Base-by-base conservation (phyloP, 2,888 invertebrate species). In the Seira sanloemensis region DNA sequence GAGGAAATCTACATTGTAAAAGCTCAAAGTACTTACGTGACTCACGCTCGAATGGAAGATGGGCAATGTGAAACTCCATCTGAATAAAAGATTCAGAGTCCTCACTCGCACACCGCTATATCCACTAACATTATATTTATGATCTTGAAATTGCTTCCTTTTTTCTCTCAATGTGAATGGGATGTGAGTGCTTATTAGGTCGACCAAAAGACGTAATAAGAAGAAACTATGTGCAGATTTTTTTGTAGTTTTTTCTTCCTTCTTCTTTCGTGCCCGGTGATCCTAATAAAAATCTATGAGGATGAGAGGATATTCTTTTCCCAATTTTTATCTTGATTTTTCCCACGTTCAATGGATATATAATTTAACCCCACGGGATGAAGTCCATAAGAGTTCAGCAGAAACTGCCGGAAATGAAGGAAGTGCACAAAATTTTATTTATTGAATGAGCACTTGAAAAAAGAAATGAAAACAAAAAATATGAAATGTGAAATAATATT, bases 291-390 rank as follows among this genome's bases (percentile, higher is more conserved):
- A 78, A 72, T 50, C 66, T 72, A 72, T 73, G 78, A 50, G 72
- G 73, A 78, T 66, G n/a, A n/a, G n/a, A n/a, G n/a, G n/a, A n/a
- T n/a, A n/a, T n/a, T n/a, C n/a, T n/a, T 72, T 78, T 54, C 66
- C 66, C 72, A 73, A 78, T n/a, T n/a, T 78, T 78, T 78, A 78
- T 78, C 78, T 78, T 78, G 78, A 78, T 79, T 79, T 79, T 54
- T 74, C 50, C 79, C 73, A 73, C 73, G 73, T 73, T 79, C 67
- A 73, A 67, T 46, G 54, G 66, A 66, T 79, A 73, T 73, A 78
- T 78, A 73, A 79, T 79, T 79, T 79, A 79, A 67, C 79, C 79
- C 73, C 79, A 24, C 18, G 79, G 74, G 79, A 74, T 50, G 74
- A 74, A 73, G 73, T 54, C 74, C 62, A 27, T 58, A 37, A 37